phyloP scores from a whole-genome alignment of 2,113 vertebrate species.

The Mormyrus lacerda region DNA sequence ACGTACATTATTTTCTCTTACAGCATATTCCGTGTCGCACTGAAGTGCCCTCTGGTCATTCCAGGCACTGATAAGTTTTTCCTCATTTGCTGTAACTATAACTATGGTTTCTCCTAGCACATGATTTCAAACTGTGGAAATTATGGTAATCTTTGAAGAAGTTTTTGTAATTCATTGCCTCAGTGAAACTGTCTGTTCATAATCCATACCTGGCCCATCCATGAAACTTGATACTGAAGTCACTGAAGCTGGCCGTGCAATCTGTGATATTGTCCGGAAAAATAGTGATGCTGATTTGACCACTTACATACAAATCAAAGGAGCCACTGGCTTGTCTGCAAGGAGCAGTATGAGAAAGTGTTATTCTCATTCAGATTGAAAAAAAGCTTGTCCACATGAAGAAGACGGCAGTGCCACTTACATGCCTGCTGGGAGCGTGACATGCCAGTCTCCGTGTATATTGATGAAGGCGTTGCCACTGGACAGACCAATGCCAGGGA shows the following conservation, averaged over 20 bases:
- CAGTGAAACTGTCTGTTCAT: too few relatives aligned
- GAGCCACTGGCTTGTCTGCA: constrained; percentile 57
- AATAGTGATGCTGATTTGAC: constrained; percentile 44
- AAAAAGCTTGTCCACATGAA: not conserved
- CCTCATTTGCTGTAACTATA: not conserved
- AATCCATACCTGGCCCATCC: constrained; percentile 57
- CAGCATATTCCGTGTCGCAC: not conserved
- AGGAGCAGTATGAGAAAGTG: not conserved
- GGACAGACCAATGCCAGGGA: constrained; percentile 49
- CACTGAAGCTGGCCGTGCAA: constrained; percentile 45
- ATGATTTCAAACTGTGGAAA: not conserved
- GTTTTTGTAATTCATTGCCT: not conserved
- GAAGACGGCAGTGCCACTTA: too few relatives aligned
- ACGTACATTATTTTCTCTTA: not conserved
- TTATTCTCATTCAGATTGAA: not conserved
- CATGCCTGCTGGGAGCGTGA: too few relatives aligned
- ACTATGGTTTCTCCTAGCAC: not conserved
- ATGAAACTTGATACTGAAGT: constrained; percentile 46
- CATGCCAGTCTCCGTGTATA: constrained; percentile 59
- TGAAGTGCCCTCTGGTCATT: not conserved
- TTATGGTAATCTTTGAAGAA: not conserved
- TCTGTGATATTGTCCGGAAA: not conserved
- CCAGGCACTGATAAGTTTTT: not conserved
- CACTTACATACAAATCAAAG: constrained; percentile 52
- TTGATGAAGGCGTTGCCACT: constrained; percentile 50